Evolutionary conservation across 1,140 invertebrate species (phyloP).

Genomic region (Temnothorax nylanderi): DNA sequence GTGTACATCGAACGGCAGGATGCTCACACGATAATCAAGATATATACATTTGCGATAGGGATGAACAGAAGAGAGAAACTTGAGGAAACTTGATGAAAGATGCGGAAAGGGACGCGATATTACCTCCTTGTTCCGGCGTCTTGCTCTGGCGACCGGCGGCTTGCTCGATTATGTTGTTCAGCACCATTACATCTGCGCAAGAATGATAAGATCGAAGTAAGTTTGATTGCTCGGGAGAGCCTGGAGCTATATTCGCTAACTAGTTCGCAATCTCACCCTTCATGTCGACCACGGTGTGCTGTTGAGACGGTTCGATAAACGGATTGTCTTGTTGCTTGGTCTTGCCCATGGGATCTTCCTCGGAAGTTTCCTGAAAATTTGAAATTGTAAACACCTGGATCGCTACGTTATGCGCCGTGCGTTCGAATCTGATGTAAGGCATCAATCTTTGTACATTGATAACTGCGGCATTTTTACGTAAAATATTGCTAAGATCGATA

Average conservation of each 20-base stretch:
- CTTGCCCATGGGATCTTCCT: slow-evolving; percentile 93
- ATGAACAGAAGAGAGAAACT: neutral
- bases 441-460: neutral
- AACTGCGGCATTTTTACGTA: neutral
- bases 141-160: slow-evolving; percentile 94
- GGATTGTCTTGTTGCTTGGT: slow-evolving; percentile 96
- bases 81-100: slow-evolving; percentile 28
- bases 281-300: slow-evolving; percentile 96
- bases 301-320: slow-evolving; percentile 95
- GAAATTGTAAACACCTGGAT: neutral
- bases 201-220: slow-evolving; percentile 23
- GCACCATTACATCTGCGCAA: slow-evolving; percentile 97
- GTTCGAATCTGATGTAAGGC: neutral
- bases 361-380: slow-evolving; percentile 87
- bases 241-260: neutral
- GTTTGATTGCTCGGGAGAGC: neutral
- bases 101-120: slow-evolving; percentile 72
- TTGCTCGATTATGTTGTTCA: slow-evolving; percentile 99
- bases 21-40: slow-evolving; percentile 58
- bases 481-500: neutral
- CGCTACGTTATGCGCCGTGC: neutral
- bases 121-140: slow-evolving; percentile 95
- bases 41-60: slow-evolving; percentile 57
- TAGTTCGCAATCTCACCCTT: slow-evolving; percentile 89
- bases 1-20: slow-evolving; percentile 55